Evolutionary conservation across 2,113 vertebrate genomes (phyloP), one percentile per base, ranked within the genome.

Genomic region (Tinamus guttatus): DNA sequence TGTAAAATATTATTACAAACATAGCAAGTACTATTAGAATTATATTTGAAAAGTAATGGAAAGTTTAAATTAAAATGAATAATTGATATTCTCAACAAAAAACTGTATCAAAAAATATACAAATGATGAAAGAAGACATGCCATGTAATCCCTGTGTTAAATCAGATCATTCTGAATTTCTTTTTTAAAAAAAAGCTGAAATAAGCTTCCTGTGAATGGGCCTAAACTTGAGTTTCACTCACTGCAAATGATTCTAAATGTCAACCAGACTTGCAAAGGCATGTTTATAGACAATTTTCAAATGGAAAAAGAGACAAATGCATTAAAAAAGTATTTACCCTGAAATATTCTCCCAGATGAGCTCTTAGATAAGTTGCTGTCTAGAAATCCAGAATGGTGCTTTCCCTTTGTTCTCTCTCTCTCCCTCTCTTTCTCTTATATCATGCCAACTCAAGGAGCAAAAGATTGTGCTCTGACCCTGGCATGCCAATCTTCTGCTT

Each of bases 31-130:
- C 62, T 76, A 63, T 92, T 84, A 93, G 80, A 75, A 77, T 65
- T 94, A 34, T 71, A 92, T 87, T 63, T 89, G 89, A 94, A 49
- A 80, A 89, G 63, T 81, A 89, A 32, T 92, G 83, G 81, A 89
- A 93, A 63, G 79, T 81, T 90, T 82, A 85, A 88, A 97, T 85
- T 93, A 76, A 92, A 88, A 95, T 94, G 71, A 95, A 95, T 94
- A 94, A 95, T 93, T 89, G 91, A 94, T 96, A 93, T 82, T 87
- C 89, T 94, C 77, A 87, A 90, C 59, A 92, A 87, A 95, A 95
- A 94, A 45, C 20, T 40, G 89, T 96, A 85, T 94, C 91, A 97
- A 95, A 95, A 93, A 88, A 83, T 93, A 90, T 87, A 75, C 94
- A 91, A n/a, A 75, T 89, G 81, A 94, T 79, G 71, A n/a, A 93